Conservation (phyloP, 2,888 invertebrate genomes). For the Habrosyne pyritoides region DNA sequence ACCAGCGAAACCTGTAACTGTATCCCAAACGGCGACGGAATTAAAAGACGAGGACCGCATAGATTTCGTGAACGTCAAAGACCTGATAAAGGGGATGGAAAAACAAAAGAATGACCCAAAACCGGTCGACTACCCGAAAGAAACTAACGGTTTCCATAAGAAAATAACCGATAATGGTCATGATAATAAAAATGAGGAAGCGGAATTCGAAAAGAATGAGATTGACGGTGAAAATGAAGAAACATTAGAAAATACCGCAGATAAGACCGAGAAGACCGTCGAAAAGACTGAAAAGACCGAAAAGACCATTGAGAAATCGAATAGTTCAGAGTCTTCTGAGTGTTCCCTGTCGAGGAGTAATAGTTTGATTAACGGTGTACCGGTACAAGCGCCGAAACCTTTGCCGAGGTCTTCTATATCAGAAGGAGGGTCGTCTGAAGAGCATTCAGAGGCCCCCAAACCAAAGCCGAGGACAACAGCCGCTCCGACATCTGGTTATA, state of each 20-base stretch:
- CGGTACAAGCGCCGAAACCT: conserved; percentile 88
- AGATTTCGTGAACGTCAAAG: conserved; percentile 83
- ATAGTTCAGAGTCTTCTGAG: conserved; percentile 65
- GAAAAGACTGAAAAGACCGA: conserved; percentile 27
- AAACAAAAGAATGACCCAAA: conserved; percentile 63
- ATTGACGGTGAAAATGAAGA: conserved; percentile 17
- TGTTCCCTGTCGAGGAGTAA: conserved; percentile 65
- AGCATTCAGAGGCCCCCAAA: conserved; percentile 70
- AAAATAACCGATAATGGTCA: conserved; percentile 65
- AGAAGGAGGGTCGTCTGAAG: conserved; percentile 84
- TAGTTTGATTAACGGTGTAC: conserved; percentile 69
- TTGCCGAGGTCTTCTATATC: conserved; percentile 91
- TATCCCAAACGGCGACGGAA: conserved; percentile 49
- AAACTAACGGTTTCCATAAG: conserved; percentile 71
- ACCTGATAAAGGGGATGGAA: conserved; percentile 86
- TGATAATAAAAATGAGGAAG: conserved; percentile 43
- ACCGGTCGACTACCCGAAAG: conserved; percentile 49
- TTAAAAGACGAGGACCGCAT: conserved; percentile 76
- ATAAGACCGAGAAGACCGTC: conserved; percentile 29
- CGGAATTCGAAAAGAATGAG: conserved; percentile 40
- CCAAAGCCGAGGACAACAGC: conserved; percentile 89
- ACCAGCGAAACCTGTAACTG: conserved; percentile 42
- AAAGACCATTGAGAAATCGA: conserved; percentile 52
- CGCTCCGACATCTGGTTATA: conserved; percentile 88
- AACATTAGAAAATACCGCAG: conserved; percentile 35